Conservation (phyloP, 2,113 vertebrate genomes). For the Callocephalon fimbriatum region DNA sequence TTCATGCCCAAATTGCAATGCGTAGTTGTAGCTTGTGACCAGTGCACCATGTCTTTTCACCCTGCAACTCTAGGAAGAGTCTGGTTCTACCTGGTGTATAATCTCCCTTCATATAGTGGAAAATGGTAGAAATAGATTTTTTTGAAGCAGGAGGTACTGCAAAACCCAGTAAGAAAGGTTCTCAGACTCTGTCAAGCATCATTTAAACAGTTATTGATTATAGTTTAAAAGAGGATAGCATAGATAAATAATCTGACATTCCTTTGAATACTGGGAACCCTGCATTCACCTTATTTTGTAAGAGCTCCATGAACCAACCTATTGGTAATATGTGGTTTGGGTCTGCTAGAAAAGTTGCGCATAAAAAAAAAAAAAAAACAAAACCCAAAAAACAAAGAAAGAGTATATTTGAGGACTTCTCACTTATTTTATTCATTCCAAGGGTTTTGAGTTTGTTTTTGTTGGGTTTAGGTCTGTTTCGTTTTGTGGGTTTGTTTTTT, state of each 20-base stretch:
- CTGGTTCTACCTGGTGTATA: background rate
- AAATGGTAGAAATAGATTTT: background rate
- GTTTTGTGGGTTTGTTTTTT: background rate
- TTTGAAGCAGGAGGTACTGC: background rate
- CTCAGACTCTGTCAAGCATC: background rate
- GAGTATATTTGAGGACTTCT: background rate
- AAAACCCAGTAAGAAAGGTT: background rate
- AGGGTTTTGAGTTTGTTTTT: background rate
- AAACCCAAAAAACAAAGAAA: background rate
- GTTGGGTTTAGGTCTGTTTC: background rate
- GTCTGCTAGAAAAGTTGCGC: background rate
- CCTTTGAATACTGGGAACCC: background rate
- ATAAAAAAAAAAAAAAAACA: background rate
- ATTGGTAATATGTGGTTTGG: fast-evolving
- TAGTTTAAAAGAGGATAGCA: background rate
- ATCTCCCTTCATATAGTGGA: background rate
- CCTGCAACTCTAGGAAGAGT: background rate
- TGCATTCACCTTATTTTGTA: background rate
- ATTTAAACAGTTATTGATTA: background rate
- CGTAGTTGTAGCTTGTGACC: background rate
- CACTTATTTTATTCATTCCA: background rate
- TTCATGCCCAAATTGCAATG: background rate
- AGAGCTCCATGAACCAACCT: background rate
- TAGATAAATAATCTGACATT: background rate
- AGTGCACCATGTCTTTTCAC: fast-evolving